phyloP scores from a whole-genome alignment of 2,797 vertebrate species.

The Enteromius mattozi region DNA sequence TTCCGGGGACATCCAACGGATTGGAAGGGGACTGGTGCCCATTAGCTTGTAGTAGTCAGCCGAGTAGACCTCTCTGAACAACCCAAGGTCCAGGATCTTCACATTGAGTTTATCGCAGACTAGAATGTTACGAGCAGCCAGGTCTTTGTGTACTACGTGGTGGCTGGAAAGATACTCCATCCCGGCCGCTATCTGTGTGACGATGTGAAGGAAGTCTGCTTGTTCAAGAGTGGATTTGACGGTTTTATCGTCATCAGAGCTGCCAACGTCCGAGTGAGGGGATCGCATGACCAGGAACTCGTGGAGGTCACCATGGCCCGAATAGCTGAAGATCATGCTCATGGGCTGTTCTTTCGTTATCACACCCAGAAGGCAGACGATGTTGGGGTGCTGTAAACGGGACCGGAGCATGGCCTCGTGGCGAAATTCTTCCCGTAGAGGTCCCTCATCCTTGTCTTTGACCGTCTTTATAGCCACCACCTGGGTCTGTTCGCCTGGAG shows the following conservation, averaged over 20 bases:
- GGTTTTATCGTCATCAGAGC: conserved; percentile 92
- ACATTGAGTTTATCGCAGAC: conserved; percentile 91
- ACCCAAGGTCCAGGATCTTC: conserved; percentile 92
- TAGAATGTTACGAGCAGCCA: conserved; percentile 92
- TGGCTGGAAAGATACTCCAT: conserved; percentile 96
- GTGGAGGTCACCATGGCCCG: conserved; percentile 90
- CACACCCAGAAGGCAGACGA: conserved; percentile 89
- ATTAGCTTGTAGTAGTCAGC: conserved; percentile 94
- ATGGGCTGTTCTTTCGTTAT: conserved; percentile 94
- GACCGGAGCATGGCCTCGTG: conserved; percentile 89
- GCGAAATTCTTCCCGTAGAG: conserved; percentile 91
- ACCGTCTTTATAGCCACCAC: conserved; percentile 93
- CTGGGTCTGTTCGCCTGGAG: conserved; percentile 89
- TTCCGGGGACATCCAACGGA: conserved; percentile 97
- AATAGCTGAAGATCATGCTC: conserved; percentile 94
- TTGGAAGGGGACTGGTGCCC: conserved; percentile 87
- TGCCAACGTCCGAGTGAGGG: conserved; percentile 93
- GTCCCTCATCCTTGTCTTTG: conserved; percentile 91
- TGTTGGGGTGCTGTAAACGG: conserved; percentile 91
- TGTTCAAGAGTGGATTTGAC: conserved; percentile 92
- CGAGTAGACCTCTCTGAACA: conserved; percentile 94
- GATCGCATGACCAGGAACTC: conserved; percentile 96
- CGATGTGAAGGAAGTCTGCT: conserved; percentile 90
- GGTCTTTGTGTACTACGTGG: conserved; percentile 93
- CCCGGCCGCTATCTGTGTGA: conserved; percentile 91